Evolutionary conservation across 2,888 invertebrate genomes (phyloP).

Genomic region (Lymantria dispar): DNA sequence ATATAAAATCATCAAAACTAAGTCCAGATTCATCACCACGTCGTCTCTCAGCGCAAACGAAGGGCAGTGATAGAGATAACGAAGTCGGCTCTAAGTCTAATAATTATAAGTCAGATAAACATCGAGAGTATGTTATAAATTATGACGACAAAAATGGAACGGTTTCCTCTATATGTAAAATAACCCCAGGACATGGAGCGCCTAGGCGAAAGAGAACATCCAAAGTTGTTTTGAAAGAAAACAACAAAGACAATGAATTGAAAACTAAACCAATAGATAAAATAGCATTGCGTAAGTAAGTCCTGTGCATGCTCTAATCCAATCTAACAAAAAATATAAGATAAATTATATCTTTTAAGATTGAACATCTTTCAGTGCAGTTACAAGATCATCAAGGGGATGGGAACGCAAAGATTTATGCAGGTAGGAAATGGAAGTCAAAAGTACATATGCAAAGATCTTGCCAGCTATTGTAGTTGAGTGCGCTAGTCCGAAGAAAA

Average conservation of each 20-base stretch:
- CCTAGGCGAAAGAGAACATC: constrained; percentile 52
- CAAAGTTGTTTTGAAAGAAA: constrained; percentile 50
- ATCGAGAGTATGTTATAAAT: constrained; percentile 72
- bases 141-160: constrained; percentile 77
- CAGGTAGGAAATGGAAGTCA: constrained; percentile 58
- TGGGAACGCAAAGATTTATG: constrained; percentile 49
- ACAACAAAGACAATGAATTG: constrained; percentile 45
- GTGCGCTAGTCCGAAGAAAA: constrained; percentile 40
- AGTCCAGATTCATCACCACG: constrained; percentile 25
- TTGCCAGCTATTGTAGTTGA: constrained; percentile 68
- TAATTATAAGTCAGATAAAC: constrained; percentile 42
- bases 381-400: constrained; percentile 59
- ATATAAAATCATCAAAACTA: constrained; percentile 28
- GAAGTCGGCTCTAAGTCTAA: constrained; percentile 31
- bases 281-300: constrained; percentile 75
- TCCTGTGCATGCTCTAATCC: constrained; percentile 60
- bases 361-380: constrained; percentile 76
- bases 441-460: constrained; percentile 60
- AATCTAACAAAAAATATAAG: constrained; percentile 49
- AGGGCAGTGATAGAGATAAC: constrained; percentile 35
- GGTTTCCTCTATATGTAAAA: constrained; percentile 70
- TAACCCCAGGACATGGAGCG: constrained; percentile 47
- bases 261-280: constrained; percentile 58
- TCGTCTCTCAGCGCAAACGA: constrained; percentile 9
- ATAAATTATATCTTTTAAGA: constrained; percentile 53